Conservation (phyloP, 2,797 vertebrate species). For the Toxotes lorentzi region DNA sequence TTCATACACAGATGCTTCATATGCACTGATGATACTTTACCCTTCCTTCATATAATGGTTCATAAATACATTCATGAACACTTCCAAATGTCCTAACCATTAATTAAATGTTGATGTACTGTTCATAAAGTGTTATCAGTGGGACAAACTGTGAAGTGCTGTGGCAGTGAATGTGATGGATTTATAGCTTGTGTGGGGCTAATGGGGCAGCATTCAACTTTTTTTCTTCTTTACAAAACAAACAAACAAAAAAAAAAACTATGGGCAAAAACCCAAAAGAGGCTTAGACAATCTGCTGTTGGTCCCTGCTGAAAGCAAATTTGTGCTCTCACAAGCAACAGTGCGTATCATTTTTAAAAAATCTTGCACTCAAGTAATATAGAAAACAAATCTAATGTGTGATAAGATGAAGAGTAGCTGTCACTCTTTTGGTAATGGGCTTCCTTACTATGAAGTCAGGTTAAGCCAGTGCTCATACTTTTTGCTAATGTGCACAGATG, state of each 20-base stretch:
- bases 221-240: not conserved
- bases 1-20: not conserved
- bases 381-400: slow-evolving; percentile 4
- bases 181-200: not conserved
- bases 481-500: slow-evolving; percentile 53
- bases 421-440: slow-evolving; percentile 38
- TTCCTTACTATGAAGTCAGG: slow-evolving; percentile 19
- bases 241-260: too few species aligned
- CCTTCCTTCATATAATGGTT: not conserved
- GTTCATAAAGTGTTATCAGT: not conserved
- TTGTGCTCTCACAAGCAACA: not conserved
- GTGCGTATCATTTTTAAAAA: not conserved
- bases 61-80: not conserved
- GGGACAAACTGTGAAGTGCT: not conserved
- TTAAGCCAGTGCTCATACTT: slow-evolving; percentile 45
- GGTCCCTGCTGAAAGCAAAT: not conserved
- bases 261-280: not conserved
- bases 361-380: not conserved
- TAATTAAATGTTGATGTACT: not conserved
- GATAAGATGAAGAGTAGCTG: slow-evolving; percentile 40
- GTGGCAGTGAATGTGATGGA: not conserved
- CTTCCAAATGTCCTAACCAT: not conserved
- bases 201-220: not conserved
- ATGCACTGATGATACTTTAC: not conserved
- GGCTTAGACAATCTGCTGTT: not conserved